These are phyloP conservation scores for Xerus inauris DNA, from an alignment of 2,113 vertebrate genomes.

Conservation along the genomic window DNA sequence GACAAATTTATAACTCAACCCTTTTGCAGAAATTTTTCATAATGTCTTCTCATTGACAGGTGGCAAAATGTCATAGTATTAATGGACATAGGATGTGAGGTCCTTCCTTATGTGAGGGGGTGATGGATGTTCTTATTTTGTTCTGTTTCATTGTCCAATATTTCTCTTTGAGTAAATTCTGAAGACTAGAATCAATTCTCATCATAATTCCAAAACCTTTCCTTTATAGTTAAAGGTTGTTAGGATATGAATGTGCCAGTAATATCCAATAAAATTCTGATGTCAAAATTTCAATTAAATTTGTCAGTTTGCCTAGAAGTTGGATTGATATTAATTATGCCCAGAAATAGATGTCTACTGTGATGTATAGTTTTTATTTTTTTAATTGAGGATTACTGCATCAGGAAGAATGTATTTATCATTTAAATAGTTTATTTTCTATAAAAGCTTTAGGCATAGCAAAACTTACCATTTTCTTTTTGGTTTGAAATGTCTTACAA, in stretches of 20 bases:
- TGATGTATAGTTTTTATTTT: not conserved
- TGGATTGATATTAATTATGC: slow-evolving; percentile 46
- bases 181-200: slow-evolving; percentile 81
- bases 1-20: slow-evolving; percentile 27
- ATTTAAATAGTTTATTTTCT: not conserved
- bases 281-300: slow-evolving; percentile 67
- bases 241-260: slow-evolving; percentile 68
- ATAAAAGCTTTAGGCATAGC: not conserved
- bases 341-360: slow-evolving; percentile 44
- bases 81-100: slow-evolving; percentile 13
- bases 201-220: slow-evolving; percentile 75
- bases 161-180: slow-evolving; percentile 79
- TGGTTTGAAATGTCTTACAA: not conserved
- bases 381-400: not conserved
- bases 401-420: not conserved
- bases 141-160: slow-evolving; percentile 76
- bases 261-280: slow-evolving; percentile 54
- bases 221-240: slow-evolving; percentile 72
- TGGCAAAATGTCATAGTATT: slow-evolving; percentile 36
- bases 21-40: slow-evolving; percentile 1
- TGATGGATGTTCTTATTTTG: slow-evolving; percentile 77
- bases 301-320: slow-evolving; percentile 36
- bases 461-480: not conserved
- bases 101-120: not conserved
- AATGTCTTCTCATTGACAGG: slow-evolving; percentile 7